A percentile compares a stretch with the other conserved stretches of the same genome.
Conservation (phyloP, 2,888 invertebrate genomes). For the Caenorhabditis uteleia region DNA sequence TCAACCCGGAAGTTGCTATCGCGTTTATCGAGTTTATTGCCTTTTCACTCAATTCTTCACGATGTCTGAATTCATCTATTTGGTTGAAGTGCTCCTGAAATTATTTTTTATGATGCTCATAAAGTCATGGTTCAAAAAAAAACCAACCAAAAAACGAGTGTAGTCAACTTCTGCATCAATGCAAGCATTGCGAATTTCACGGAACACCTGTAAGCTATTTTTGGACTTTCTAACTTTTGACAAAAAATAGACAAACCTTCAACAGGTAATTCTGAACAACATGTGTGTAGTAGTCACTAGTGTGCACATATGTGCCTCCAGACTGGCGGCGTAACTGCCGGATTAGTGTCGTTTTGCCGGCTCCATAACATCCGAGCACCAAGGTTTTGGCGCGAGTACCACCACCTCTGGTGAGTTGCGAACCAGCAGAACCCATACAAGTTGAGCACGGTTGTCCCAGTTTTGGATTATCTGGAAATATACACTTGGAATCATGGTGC, state of each 20-base stretch:
- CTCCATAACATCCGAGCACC: constrained; percentile 45
- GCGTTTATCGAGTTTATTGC: constrained; percentile 13
- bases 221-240: background rate
- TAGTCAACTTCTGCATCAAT: constrained; percentile 5
- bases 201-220: constrained; percentile 15
- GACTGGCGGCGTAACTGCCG: too few species aligned
- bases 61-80: constrained; percentile 31
- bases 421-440: too few species aligned
- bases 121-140: background rate
- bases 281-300: background rate
- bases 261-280: background rate
- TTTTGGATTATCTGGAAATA: too few species aligned
- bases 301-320: background rate
- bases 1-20: constrained; percentile 23
- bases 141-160: constrained; percentile 3
- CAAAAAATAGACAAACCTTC: constrained; percentile 9
- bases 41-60: constrained; percentile 19
- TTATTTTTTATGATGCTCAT: background rate
- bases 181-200: constrained; percentile 17
- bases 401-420: too few species aligned
- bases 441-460: too few species aligned
- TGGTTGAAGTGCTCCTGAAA: constrained; percentile 20
- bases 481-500: too few species aligned
- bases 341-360: constrained; percentile 44
- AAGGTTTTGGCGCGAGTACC: too few species aligned